Evolutionary conservation across 2,797 vertebrate genomes (phyloP).

Genomic region (Anas acuta): DNA sequence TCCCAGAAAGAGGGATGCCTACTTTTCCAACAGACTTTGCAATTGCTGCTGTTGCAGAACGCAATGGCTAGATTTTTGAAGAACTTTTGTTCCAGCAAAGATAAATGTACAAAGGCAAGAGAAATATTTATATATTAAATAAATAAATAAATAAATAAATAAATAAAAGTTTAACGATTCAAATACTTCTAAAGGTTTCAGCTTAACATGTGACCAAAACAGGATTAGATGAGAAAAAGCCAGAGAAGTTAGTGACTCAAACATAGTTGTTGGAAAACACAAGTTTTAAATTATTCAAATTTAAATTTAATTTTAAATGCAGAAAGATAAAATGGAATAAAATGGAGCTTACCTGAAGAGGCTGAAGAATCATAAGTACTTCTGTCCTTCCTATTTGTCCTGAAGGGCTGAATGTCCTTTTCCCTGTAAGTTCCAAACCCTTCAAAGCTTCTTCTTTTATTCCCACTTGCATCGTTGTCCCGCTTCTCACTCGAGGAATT

Average conservation of each 20-base stretch:
- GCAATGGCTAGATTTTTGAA: not conserved
- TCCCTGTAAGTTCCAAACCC: conserved; percentile 91
- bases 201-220: not conserved
- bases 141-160: not conserved
- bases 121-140: not conserved
- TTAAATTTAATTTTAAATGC: not conserved
- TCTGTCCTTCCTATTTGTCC: conserved; percentile 86
- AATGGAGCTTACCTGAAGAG: conserved; percentile 84
- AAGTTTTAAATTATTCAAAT: too few species aligned
- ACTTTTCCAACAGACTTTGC: not conserved
- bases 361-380: conserved; percentile 81
- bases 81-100: not conserved
- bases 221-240: not conserved
- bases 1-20: not conserved
- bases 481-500: conserved; percentile 79
- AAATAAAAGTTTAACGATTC: not conserved
- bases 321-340: not conserved
- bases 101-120: not conserved
- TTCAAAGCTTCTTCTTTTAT: conserved; percentile 87
- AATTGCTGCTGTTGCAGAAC: not conserved
- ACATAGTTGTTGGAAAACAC: not conserved
- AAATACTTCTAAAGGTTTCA: not conserved
- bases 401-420: conserved; percentile 91
- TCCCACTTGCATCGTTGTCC: conserved; percentile 84
- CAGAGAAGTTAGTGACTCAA: not conserved